phyloP scores from a whole-genome alignment of 2,113 vertebrate species.

The Nansenia antarctica region DNA sequence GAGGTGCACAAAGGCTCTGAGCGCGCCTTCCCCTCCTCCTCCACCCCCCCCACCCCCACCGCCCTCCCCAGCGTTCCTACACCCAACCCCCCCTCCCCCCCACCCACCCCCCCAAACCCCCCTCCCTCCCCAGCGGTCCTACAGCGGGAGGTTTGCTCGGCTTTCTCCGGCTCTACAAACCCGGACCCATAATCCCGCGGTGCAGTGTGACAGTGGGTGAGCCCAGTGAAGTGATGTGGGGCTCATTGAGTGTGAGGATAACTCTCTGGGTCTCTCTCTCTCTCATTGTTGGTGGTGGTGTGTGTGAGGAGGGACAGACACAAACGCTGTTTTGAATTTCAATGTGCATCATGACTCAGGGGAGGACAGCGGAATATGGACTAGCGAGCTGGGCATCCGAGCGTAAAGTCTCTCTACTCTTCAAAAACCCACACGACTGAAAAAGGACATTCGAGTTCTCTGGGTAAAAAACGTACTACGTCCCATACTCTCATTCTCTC shows the following conservation, averaged over 20 bases:
- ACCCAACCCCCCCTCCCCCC: constrained; percentile 57
- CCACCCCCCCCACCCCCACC: constrained; percentile 40
- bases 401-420: too few species aligned
- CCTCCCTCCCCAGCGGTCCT: constrained; percentile 59
- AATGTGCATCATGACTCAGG: constrained; percentile 62
- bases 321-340: constrained; percentile 73
- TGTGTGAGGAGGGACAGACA: constrained; percentile 57
- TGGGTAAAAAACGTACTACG: constrained; percentile 23
- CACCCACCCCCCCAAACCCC: too few species aligned
- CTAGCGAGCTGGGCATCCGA: constrained; percentile 84
- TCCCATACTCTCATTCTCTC: neutral
- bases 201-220: constrained; percentile 54
- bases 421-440: constrained; percentile 53
- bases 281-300: constrained; percentile 60
- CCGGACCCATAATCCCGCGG: constrained; percentile 62
- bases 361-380: constrained; percentile 74
- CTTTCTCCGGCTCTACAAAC: constrained; percentile 42
- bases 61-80: constrained; percentile 58
- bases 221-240: constrained; percentile 39
- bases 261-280: constrained; percentile 61
- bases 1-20: constrained; percentile 72
- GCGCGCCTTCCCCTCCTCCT: constrained; percentile 52
- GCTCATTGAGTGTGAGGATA: constrained; percentile 69
- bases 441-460: constrained; percentile 64
- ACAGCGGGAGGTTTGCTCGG: constrained; percentile 60